Evolutionary conservation across 2,113 vertebrate species (phyloP).

Genomic region (Ailurus styani): DNA sequence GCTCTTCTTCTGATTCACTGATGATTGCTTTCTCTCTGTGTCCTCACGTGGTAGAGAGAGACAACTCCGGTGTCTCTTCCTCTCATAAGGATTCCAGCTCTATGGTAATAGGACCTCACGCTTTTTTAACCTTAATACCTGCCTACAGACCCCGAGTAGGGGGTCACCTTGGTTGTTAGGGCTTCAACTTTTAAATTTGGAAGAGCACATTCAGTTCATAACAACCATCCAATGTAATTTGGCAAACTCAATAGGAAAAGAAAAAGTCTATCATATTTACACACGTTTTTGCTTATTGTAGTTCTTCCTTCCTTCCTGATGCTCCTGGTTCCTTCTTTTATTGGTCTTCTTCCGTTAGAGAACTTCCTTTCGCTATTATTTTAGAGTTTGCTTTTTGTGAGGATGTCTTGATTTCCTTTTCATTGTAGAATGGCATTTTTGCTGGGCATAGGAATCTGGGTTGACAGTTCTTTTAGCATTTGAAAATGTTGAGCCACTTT

Average conservation of each 20-base stretch:
- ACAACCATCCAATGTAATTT: not conserved
- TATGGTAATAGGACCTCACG: not conserved
- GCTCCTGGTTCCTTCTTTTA: not conserved
- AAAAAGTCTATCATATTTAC: not conserved
- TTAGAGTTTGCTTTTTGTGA: not conserved
- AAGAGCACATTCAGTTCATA: not conserved
- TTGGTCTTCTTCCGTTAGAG: constrained; percentile 17
- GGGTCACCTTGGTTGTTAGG: not conserved
- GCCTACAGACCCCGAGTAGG: not conserved
- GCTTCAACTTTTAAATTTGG: not conserved
- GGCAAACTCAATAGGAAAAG: not conserved
- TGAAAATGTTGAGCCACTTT: not conserved
- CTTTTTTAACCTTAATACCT: not conserved
- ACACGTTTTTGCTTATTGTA: not conserved
- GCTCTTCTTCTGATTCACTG: not conserved
- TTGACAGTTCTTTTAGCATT: not conserved
- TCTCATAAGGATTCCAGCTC: not conserved
- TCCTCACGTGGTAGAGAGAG: not conserved
- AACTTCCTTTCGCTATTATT: not conserved
- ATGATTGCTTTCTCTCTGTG: not conserved
- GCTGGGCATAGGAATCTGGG: not conserved
- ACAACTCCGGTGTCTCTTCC: not conserved
- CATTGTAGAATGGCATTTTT: not conserved
- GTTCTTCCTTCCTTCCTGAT: not conserved
- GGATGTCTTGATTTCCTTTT: not conserved